Conservation (phyloP, 2,113 vertebrate species). For the Forbesichthys papilliferus region DNA sequence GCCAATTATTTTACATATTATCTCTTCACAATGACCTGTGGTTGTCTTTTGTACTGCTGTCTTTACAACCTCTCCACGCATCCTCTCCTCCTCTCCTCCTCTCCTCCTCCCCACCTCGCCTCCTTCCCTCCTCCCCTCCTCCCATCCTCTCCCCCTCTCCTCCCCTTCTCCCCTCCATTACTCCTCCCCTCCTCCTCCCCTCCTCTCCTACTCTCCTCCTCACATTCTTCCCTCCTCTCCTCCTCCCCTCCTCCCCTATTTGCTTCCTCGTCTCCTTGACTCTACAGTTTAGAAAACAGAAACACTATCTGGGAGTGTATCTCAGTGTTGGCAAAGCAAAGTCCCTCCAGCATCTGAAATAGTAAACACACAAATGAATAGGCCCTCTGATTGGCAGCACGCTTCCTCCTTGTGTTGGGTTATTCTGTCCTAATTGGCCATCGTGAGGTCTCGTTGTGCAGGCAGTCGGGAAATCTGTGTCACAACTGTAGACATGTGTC, state of each 20-base stretch:
- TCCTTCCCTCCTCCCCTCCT: not conserved
- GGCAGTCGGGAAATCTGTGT: slow-evolving; percentile 3
- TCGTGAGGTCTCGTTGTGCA: slow-evolving; percentile 25
- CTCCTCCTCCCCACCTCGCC: not conserved
- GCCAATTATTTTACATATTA: not conserved
- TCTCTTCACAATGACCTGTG: not conserved
- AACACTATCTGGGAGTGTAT: too few species aligned
- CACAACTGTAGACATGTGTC: too few species aligned
- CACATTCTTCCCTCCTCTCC: not conserved
- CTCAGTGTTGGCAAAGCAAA: too few species aligned
- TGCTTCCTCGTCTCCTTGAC: not conserved
- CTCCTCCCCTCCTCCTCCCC: not conserved
- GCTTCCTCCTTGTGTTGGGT: not conserved
- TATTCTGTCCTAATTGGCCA: not conserved
- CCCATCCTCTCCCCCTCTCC: not conserved
- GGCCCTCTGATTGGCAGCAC: not conserved
- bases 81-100: not conserved
- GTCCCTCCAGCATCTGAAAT: too few species aligned
- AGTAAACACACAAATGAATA: too few species aligned
- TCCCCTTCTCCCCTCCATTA: not conserved
- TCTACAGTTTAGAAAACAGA: not conserved
- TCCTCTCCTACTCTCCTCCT: not conserved
- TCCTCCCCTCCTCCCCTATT: not conserved
- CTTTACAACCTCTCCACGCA: not conserved
- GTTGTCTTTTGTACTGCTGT: not conserved